These are phyloP conservation scores for Alcedo quadribrachys DNA, from an alignment of 2,797 vertebrate genomes.

Conservation along the genomic window DNA sequence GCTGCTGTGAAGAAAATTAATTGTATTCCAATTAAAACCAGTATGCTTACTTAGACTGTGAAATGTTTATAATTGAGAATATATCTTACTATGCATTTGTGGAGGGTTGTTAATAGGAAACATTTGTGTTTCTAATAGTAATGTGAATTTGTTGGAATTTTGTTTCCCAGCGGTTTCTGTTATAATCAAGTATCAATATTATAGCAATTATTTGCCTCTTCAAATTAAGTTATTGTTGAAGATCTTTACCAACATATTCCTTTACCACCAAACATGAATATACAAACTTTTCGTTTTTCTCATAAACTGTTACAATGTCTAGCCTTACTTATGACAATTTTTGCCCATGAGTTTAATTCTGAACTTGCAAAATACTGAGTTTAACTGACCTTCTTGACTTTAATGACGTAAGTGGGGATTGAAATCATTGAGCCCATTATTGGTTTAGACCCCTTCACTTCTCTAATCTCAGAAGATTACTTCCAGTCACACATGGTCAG, in stretches of 20 bases:
- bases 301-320: not conserved
- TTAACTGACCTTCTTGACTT: constrained; percentile 15
- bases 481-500: constrained; percentile 36
- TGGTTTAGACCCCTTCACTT: constrained; percentile 41
- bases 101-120: not conserved
- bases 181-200: not conserved
- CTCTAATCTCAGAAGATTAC: constrained; percentile 46
- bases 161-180: not conserved
- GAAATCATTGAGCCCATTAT: constrained; percentile 22
- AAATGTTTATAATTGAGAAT: not conserved
- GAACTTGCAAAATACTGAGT: constrained; percentile 9
- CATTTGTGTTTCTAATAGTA: not conserved
- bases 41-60: not conserved
- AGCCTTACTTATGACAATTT: not conserved
- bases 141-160: not conserved
- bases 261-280: not conserved
- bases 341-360: not conserved
- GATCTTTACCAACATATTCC: not conserved
- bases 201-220: not conserved
- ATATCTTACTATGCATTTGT: not conserved
- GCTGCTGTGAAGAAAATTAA: not conserved
- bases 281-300: not conserved
- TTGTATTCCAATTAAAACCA: not conserved
- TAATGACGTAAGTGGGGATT: not conserved
- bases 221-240: not conserved